A percentile compares a stretch with the other conserved stretches of the same genome.
phyloP scores from a whole-genome alignment of 2,113 vertebrate genomes.

The Gymnarchus niloticus region DNA sequence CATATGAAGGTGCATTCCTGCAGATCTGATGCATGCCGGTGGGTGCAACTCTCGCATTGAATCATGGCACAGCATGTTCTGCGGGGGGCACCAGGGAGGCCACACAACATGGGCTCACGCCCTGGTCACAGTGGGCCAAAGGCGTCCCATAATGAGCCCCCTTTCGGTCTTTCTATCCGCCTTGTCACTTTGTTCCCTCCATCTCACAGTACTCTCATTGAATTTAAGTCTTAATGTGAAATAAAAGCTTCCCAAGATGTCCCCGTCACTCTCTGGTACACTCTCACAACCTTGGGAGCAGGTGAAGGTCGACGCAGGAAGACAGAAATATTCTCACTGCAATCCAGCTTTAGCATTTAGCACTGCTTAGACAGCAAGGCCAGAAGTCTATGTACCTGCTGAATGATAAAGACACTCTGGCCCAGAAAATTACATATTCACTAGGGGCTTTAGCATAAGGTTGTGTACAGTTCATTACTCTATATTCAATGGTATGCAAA shows the following conservation, averaged over 20 bases:
- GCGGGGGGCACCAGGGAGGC: neutral
- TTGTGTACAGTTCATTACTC: neutral
- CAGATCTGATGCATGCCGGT: neutral
- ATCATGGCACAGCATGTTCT: neutral
- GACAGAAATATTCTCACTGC: neutral
- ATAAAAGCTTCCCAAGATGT: slow-evolving; percentile 12
- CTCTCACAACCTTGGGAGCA: neutral
- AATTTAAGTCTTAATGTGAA: slow-evolving; percentile 19
- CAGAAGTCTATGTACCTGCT: neutral
- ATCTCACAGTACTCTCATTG: neutral
- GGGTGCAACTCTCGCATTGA: neutral
- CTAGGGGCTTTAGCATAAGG: neutral
- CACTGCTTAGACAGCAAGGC: neutral
- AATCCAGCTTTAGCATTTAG: neutral
- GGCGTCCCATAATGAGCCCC: neutral
- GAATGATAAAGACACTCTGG: neutral
- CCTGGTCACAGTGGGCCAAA: neutral
- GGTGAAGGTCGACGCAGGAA: neutral
- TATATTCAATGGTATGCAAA: neutral
- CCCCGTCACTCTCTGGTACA: neutral
- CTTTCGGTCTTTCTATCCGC: slow-evolving; percentile 3
- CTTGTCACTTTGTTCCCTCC: neutral
- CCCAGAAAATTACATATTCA: neutral
- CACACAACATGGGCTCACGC: neutral
- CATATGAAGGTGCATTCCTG: neutral